These are phyloP conservation scores for Clangula hyemalis DNA, from an alignment of 2,797 vertebrate genomes.

Conservation along the genomic window DNA sequence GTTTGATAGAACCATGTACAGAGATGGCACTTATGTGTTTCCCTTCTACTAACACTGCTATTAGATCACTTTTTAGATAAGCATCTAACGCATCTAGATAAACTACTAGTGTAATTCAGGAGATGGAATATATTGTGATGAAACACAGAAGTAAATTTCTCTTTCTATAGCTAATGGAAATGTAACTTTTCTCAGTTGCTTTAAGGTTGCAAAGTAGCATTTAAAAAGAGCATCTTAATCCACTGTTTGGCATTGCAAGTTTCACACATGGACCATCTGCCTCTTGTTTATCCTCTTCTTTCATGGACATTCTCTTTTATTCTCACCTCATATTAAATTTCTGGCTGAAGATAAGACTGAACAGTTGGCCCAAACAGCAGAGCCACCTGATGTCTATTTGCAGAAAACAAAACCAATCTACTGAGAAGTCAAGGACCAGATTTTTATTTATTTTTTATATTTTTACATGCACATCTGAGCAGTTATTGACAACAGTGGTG, in stretches of 20 bases:
- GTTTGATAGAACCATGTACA: background rate
- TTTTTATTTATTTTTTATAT: background rate
- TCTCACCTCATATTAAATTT: constrained; percentile 61
- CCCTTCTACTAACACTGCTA: background rate
- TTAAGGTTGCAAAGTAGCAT: background rate
- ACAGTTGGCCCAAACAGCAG: constrained; percentile 54
- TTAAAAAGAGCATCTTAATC: constrained; percentile 52
- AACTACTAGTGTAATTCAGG: background rate
- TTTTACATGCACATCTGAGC: background rate
- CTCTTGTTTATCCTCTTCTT: constrained; percentile 39
- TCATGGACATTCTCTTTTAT: constrained; percentile 32
- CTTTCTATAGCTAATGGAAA: background rate
- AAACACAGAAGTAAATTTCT: background rate
- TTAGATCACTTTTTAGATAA: background rate
- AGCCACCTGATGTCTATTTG: constrained; percentile 47
- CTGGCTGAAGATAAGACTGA: constrained; percentile 44
- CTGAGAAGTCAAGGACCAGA: constrained; percentile 19
- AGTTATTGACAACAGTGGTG: background rate
- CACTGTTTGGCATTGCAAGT: constrained; percentile 2
- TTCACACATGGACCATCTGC: constrained; percentile 49
- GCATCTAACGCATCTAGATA: background rate
- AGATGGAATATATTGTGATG: background rate
- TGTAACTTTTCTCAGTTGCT: background rate
- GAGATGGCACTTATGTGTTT: background rate
- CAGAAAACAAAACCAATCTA: constrained; percentile 36